Base-by-base conservation (phyloP, 2,888 invertebrate species). In the Ormyrus nitidulus region DNA sequence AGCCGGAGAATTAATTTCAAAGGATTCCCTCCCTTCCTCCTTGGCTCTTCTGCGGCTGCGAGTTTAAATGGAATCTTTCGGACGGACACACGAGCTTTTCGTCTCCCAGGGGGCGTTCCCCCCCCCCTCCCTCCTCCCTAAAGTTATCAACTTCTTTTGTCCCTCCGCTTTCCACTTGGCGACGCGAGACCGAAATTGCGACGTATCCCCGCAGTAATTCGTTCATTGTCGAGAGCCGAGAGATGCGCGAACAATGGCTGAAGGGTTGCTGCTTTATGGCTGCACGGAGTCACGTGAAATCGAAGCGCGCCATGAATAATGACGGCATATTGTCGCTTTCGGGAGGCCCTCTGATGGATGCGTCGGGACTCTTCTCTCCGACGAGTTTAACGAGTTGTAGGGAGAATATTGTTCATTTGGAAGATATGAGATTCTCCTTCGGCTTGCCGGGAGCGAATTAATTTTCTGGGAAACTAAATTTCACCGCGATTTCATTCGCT, bases 61-160 rank as follows among this genome's bases (percentile, higher is more conserved):
- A 72, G 34, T 61, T 64, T 46, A 73, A 73, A 73, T 73, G 72
- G 64, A 73, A 73, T 73, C 72, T 54, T 62, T 73, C 13, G 54
- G 46, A 46, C 54, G 46, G 59, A 59, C 58, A 10, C 19, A 71
- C 44, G 34, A 34, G 34, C 34, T 34, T 34, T 34, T 34, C 34
- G 34, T 34, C 34, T 34, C 34, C 34, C 34, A 4, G 34, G 34
- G 34, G 34, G 34, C 34, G 34, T 34, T 4, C 34, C 34, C 34
- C 3, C 34, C 34, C 3, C 34, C 34, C 34, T 34, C 34, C 34
- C 34, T 34, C 34, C 34, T 9, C 72, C 51, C 8, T 53, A 64
- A 73, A 73, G 54, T 64, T 73, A 64, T 73, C 72, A 73, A 48
- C 72, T 73, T 73, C 64, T 73, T 73, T 73, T 64, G 64, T 73